phyloP scores from a whole-genome alignment of 2,888 invertebrate species.

The Chironomus riparius region DNA sequence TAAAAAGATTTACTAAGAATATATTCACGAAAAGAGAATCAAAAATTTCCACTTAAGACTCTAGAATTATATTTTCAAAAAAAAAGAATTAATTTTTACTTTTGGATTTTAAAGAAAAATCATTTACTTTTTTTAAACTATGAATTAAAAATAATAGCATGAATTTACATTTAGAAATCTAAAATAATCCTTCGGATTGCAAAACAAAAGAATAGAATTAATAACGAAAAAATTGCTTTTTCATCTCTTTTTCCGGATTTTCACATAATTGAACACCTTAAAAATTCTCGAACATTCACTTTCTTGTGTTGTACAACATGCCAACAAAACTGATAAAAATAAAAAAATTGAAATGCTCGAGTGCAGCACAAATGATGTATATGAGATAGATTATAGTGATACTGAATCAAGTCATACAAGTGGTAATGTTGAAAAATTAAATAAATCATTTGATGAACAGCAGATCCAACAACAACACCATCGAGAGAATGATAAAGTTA shows the following conservation, averaged over 20 bases:
- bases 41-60: no score
- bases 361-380: slow-evolving; percentile 30
- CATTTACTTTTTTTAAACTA: no score
- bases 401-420: slow-evolving; percentile 32
- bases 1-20: no score
- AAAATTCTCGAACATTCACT: no score
- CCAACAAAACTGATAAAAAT: not conserved
- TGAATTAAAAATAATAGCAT: no score
- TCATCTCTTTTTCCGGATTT: slow-evolving; percentile 7
- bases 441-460: slow-evolving; percentile 5
- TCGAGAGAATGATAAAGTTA: slow-evolving; percentile 31
- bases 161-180: no score
- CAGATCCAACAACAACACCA: not conserved
- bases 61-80: no score
- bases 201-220: not conserved
- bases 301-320: not conserved
- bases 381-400: slow-evolving; percentile 37
- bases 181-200: no score
- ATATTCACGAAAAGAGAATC: no score
- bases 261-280: not conserved
- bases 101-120: no score
- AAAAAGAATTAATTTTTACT: no score
- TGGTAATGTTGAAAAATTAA: slow-evolving; percentile 22
- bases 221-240: slow-evolving; percentile 5
- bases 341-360: not conserved